A percentile compares a stretch with the other conserved stretches of the same genome.
phyloP scores from a whole-genome alignment of 2,113 vertebrate species.

The Rattus norvegicus region GRCr8 NC_086032.1:79322501-79323000 shows the following conservation, averaged over 20 bases:
- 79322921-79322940: too few relatives aligned
- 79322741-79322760: accelerated
- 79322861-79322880: not conserved
- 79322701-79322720: not conserved
- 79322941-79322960: accelerated
- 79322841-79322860: accelerated
- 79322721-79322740: accelerated
- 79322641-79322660: not conserved
- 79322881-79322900: accelerated
- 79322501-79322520: not conserved
- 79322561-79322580: too few relatives aligned
- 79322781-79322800: not conserved
- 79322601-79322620: not conserved
- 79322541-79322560: not conserved
- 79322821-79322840: not conserved
- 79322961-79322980: not conserved
- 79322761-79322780: not conserved
- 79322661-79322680: not conserved
- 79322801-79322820: not conserved
- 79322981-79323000: not conserved
- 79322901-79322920: accelerated
- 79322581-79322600: not conserved
- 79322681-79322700: accelerated
- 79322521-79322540: not conserved
- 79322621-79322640: not conserved